These are phyloP conservation scores for Microplitis mediator DNA, from an alignment of 1,140 invertebrate species.

Conservation along the genomic window DNA sequence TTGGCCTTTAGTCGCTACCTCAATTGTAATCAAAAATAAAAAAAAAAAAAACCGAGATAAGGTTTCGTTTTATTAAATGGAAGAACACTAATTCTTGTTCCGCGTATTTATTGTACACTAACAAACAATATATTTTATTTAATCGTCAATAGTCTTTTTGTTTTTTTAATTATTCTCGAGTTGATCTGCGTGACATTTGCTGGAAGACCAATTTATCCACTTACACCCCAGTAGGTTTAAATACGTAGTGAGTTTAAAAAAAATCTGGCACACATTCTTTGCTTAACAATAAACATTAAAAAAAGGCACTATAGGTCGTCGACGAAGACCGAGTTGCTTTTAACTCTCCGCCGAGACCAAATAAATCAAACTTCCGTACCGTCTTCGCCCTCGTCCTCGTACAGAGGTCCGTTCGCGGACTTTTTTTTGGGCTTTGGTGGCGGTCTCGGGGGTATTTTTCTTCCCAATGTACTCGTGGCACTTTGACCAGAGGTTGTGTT, in stretches of 20 bases:
- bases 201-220: too few species aligned
- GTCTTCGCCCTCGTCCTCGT: conserved; percentile 85
- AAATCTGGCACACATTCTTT: not conserved
- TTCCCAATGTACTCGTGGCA: conserved; percentile 52
- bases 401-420: conserved; percentile 68
- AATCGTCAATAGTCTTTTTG: too few species aligned
- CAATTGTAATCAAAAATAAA: too few species aligned
- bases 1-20: too few species aligned
- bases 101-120: too few species aligned
- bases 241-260: not conserved
- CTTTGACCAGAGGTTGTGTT: conserved; percentile 36
- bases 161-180: too few species aligned
- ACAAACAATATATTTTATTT: too few species aligned
- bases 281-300: not conserved
- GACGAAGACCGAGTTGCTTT: not conserved
- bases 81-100: too few species aligned
- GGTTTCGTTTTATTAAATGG: too few species aligned
- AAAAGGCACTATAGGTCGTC: conserved; percentile 23
- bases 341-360: not conserved
- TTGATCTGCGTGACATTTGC: too few species aligned
- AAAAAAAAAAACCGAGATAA: too few species aligned
- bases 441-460: conserved; percentile 78
- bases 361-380: conserved; percentile 78
- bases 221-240: not conserved
- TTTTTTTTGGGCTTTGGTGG: conserved; percentile 83